Conservation (phyloP, 2,888 invertebrate genomes). For the Athalia cordata region DNA sequence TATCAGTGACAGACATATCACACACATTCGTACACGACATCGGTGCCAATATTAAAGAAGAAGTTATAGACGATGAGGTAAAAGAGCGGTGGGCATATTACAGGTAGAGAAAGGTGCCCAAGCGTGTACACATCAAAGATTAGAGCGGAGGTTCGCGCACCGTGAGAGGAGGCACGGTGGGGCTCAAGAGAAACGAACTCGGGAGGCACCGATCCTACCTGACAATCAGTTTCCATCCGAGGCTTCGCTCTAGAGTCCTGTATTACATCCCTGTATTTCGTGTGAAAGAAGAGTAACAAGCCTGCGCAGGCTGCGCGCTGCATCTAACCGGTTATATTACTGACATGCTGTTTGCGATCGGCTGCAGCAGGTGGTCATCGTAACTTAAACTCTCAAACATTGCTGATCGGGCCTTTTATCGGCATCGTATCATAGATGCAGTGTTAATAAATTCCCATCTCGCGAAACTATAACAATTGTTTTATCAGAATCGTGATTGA, state of each 20-base stretch:
- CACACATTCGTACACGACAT: too few species aligned
- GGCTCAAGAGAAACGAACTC: constrained; percentile 64
- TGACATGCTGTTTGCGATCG: constrained; percentile 23
- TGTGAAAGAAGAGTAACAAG: too few species aligned
- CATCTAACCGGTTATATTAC: constrained; percentile 31
- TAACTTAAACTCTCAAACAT: neutral
- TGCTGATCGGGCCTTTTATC: constrained; percentile 9
- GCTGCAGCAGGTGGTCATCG: neutral
- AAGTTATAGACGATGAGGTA: neutral
- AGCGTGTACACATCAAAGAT: constrained; percentile 54
- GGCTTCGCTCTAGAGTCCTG: constrained; percentile 52
- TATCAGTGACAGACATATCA: too few species aligned
- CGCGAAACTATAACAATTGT: neutral
- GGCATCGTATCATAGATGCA: constrained; percentile 8
- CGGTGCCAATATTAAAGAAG: too few species aligned
- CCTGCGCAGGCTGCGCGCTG: constrained; percentile 2
- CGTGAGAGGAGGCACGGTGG: constrained; percentile 34
- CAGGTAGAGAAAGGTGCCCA: constrained; percentile 67
- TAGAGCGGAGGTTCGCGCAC: constrained; percentile 69
- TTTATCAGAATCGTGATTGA: neutral
- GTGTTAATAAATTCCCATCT: constrained; percentile 6
- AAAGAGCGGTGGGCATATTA: constrained; percentile 23
- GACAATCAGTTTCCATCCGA: constrained; percentile 67
- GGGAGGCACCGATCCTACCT: constrained; percentile 61
- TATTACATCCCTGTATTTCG: neutral